Conservation (phyloP, 2,888 invertebrate genomes). For the Dermolepida albohirtum region DNA sequence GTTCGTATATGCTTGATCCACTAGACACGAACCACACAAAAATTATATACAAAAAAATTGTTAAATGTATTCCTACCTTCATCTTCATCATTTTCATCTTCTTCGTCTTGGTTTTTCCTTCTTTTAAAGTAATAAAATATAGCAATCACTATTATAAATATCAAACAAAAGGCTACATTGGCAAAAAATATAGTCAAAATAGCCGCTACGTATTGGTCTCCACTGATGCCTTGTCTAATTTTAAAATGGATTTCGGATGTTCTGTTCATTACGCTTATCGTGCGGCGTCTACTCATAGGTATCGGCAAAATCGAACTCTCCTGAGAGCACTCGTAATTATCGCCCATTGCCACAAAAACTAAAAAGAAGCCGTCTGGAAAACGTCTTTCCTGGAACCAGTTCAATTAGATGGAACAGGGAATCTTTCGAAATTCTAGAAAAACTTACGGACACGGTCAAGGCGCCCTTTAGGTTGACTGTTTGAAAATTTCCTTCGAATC, state of each 20-base stretch:
- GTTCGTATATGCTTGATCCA: constrained; percentile 1
- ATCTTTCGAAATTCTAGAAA: constrained; percentile 1
- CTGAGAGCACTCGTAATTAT: constrained; percentile 70
- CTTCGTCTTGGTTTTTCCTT: constrained; percentile 18
- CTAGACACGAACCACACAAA: constrained; percentile 3
- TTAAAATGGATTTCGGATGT: constrained; percentile 66
- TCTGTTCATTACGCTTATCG: constrained; percentile 41
- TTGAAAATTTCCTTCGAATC: constrained; percentile 80
- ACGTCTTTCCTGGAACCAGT: constrained; percentile 20
- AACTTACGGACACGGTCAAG: constrained; percentile 78
- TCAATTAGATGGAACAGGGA: neutral
- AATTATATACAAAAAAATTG: neutral
- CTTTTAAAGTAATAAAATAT: constrained; percentile 49
- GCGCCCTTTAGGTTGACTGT: constrained; percentile 83
- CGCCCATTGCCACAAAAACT: constrained; percentile 79
- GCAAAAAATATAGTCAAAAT: constrained; percentile 67
- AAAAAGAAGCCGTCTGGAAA: constrained; percentile 81
- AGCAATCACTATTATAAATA: constrained; percentile 62
- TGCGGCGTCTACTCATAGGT: constrained; percentile 47
- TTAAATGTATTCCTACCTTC: constrained; percentile 1
- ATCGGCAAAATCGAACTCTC: constrained; percentile 57
- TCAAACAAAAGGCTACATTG: constrained; percentile 68
- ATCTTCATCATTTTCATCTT: constrained; percentile 17
- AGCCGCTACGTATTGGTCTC: constrained; percentile 73
- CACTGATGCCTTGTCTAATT: constrained; percentile 70